Evolutionary conservation across 1,140 invertebrate species (phyloP).

Genomic region (Anthonomus grandis): DNA sequence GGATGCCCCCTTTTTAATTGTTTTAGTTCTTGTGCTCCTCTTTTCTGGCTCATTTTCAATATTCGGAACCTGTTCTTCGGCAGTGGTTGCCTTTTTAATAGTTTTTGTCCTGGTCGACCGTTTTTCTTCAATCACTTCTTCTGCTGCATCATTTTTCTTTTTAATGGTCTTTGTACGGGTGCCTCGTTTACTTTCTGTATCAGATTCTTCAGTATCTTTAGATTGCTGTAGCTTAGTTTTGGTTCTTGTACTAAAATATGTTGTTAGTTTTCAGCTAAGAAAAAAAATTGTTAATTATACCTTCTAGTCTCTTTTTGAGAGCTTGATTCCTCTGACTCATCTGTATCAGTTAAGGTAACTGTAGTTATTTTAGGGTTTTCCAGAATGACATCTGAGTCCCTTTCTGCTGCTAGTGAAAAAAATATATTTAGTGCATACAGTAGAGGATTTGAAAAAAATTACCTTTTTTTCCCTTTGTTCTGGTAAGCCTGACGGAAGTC

Average conservation of each 20-base stretch:
- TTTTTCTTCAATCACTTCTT: too few relatives aligned
- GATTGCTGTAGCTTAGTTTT: too few relatives aligned
- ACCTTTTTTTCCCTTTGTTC: slow-evolving; percentile 2
- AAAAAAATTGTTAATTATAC: not conserved
- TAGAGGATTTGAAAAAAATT: not conserved
- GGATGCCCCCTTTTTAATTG: too few relatives aligned
- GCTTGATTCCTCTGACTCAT: not conserved
- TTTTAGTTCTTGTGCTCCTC: too few relatives aligned
- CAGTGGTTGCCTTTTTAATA: not conserved
- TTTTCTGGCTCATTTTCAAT: too few relatives aligned
- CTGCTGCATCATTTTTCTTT: too few relatives aligned
- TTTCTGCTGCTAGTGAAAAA: not conserved
- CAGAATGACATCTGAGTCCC: slow-evolving; percentile 2
- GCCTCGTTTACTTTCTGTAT: not conserved
- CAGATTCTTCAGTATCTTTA: not conserved
- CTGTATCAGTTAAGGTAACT: not conserved
- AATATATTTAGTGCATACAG: not conserved
- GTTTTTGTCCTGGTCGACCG: not conserved
- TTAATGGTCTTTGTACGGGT: too few relatives aligned
- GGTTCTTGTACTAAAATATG: too few relatives aligned
- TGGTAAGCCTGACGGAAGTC: not conserved
- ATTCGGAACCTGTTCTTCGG: not conserved
- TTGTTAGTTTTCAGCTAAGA: not conserved
- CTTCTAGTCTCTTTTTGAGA: not conserved
- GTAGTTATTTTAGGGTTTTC: not conserved